Evolutionary conservation across 2,797 vertebrate genomes (phyloP).

Genomic region (Scleropages formosus): DNA sequence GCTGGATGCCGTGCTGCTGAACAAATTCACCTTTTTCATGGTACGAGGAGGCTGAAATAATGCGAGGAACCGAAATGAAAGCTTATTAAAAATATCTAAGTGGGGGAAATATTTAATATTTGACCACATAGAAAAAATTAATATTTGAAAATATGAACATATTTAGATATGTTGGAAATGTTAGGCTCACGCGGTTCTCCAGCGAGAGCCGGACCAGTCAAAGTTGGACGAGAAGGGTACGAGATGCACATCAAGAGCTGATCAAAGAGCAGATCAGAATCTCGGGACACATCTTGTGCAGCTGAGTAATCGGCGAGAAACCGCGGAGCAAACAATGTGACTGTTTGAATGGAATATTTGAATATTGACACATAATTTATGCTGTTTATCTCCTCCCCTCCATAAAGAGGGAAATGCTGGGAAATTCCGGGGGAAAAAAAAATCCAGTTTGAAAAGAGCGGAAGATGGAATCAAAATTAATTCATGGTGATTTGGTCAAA

Average conservation of each 20-base stretch:
- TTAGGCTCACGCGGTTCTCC: constrained; percentile 22
- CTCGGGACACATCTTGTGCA: constrained; percentile 16
- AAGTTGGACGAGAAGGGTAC: constrained; percentile 47
- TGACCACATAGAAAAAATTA: too few species aligned
- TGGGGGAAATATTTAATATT: too few species aligned
- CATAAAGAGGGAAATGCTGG: background rate
- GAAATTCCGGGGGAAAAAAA: background rate
- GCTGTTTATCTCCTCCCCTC: background rate
- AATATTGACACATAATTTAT: background rate
- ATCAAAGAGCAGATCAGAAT: background rate
- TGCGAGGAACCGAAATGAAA: too few species aligned
- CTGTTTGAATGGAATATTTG: background rate
- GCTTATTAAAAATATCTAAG: too few species aligned
- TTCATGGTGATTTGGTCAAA: background rate
- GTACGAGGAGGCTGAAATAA: too few species aligned
- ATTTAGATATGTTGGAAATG: constrained; percentile 48
- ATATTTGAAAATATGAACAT: too few species aligned
- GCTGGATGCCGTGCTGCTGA: too few species aligned
- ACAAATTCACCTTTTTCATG: too few species aligned
- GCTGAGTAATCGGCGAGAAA: constrained; percentile 43
- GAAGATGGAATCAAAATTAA: background rate
- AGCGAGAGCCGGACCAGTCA: constrained; percentile 52
- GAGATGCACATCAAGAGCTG: constrained; percentile 40
- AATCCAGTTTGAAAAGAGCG: background rate
- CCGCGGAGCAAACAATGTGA: constrained; percentile 26